Evolutionary conservation across 2,797 vertebrate species (phyloP).

Genomic region (Varecia variegata): DNA sequence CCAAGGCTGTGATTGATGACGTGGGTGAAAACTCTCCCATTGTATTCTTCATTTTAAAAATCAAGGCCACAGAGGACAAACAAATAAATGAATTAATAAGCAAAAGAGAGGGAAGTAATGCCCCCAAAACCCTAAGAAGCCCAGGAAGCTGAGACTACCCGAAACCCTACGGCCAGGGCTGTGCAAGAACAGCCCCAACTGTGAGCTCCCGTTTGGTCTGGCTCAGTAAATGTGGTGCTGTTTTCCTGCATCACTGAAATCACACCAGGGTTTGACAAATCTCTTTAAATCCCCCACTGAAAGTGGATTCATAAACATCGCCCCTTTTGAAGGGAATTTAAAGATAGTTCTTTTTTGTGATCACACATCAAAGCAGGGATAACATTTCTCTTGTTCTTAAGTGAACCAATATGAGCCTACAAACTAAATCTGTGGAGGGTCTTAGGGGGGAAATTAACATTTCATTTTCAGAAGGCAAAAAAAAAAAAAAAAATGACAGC

Average conservation of each 20-base stretch:
- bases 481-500: slow-evolving; percentile 47
- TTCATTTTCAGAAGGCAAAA: slow-evolving; percentile 62
- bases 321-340: slow-evolving; percentile 71
- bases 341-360: slow-evolving; percentile 67
- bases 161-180: background rate
- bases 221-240: slow-evolving; percentile 47
- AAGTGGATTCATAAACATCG: slow-evolving; percentile 75
- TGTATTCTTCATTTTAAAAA: slow-evolving; percentile 38
- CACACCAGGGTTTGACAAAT: slow-evolving; percentile 80
- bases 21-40: slow-evolving; percentile 13
- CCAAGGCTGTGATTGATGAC: slow-evolving; percentile 63
- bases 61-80: slow-evolving; percentile 19
- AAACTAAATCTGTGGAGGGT: slow-evolving; percentile 14
- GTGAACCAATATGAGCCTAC: slow-evolving; percentile 55
- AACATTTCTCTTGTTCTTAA: slow-evolving; percentile 58
- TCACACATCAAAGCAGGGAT: slow-evolving; percentile 71
- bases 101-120: background rate
- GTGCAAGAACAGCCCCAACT: background rate
- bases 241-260: slow-evolving; percentile 75
- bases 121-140: background rate
- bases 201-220: slow-evolving; percentile 9
- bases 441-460: slow-evolving; percentile 59
- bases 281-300: slow-evolving; percentile 75
- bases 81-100: slow-evolving; percentile 41
- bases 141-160: background rate